Evolutionary conservation across 2,797 vertebrate species (phyloP).

Genomic region (Adelosebastes latens): DNA sequence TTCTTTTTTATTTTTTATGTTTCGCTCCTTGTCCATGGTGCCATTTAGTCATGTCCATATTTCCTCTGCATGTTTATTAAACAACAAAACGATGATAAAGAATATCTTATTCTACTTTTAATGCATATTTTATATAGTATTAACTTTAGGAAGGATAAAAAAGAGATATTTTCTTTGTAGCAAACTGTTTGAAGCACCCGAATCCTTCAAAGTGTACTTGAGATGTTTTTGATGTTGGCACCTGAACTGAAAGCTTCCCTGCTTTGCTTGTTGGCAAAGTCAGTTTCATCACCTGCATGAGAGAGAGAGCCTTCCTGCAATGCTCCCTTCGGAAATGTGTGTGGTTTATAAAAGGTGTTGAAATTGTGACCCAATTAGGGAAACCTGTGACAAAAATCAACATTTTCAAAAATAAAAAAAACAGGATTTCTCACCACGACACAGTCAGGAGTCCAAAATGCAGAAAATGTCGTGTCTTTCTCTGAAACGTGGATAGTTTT

Average conservation of each 20-base stretch:
- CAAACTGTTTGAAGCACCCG: background rate
- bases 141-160: background rate
- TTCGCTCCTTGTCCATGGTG: too few species aligned
- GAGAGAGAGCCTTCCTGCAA: background rate
- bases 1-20: background rate
- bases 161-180: background rate
- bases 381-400: background rate
- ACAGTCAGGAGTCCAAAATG: background rate
- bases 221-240: background rate
- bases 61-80: background rate
- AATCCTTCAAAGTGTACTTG: background rate
- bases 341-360: background rate
- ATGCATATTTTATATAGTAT: background rate
- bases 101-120: background rate
- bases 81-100: background rate
- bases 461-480: background rate
- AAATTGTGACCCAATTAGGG: background rate
- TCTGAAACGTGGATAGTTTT: background rate
- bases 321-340: background rate
- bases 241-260: background rate
- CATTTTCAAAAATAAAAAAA: background rate
- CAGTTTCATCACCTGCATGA: background rate
- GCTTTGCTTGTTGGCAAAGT: background rate
- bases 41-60: background rate
- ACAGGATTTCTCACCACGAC: background rate